A percentile compares a stretch with the other conserved stretches of the same genome.
Evolutionary conservation across 2,797 vertebrate species (phyloP).

Genomic region (Catharus ustulatus): DNA sequence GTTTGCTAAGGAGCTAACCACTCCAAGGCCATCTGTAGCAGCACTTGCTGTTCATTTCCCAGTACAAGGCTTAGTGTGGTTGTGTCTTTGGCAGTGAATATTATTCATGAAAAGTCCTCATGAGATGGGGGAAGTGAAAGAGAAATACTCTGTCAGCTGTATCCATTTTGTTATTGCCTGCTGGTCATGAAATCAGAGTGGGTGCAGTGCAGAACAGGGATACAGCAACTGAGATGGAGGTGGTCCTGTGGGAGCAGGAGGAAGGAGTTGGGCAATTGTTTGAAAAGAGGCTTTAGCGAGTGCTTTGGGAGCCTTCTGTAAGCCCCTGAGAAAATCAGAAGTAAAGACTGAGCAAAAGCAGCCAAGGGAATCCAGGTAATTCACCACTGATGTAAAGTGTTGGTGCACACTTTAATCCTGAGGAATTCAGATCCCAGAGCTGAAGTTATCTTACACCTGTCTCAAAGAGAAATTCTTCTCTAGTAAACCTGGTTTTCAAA

Average conservation of each 20-base stretch:
- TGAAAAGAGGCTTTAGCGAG: background rate
- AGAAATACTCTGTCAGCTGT: background rate
- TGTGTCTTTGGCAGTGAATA: background rate
- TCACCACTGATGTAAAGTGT: rapidly evolving
- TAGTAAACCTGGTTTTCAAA: background rate
- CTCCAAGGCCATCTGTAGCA: background rate
- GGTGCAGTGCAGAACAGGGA: background rate
- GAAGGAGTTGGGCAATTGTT: background rate
- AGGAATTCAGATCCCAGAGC: background rate
- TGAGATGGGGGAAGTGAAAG: background rate
- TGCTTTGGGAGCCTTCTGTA: background rate
- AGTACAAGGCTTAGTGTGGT: background rate
- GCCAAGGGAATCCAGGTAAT: background rate
- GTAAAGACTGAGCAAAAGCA: background rate
- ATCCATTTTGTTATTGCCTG: background rate
- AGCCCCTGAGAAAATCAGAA: background rate
- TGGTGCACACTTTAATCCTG: background rate
- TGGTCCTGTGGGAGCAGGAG: rapidly evolving
- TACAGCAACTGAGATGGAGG: background rate
- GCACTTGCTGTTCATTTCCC: constrained; percentile 3
- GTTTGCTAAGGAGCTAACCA: background rate
- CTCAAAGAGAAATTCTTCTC: background rate
- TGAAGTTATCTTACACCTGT: background rate
- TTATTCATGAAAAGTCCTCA: background rate
- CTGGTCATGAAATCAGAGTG: background rate